Conservation (phyloP, 1,140 invertebrate species). For the Atta texana region DNA sequence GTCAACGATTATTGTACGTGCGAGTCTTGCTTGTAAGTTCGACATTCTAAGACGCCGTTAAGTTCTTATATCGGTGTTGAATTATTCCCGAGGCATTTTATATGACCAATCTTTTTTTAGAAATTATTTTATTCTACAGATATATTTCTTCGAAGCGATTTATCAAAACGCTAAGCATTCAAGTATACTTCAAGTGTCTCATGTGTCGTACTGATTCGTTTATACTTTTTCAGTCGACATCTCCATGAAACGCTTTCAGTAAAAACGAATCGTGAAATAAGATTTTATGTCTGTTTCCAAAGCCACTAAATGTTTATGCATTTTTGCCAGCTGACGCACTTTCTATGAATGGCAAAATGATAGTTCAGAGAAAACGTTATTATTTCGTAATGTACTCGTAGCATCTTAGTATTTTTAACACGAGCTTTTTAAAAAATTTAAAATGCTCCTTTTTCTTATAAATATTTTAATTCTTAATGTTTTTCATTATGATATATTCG, state of each 20-base stretch:
- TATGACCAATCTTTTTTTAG: not conserved
- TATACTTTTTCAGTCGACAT: not conserved
- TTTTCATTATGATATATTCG: too few relatives aligned
- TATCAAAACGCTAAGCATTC: not conserved
- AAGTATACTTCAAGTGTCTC: not conserved
- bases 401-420: not conserved
- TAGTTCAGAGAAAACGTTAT: not conserved
- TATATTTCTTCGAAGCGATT: not conserved
- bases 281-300: constrained; percentile 59
- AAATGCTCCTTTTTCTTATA: not conserved
- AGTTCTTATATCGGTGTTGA: not conserved
- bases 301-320: constrained; percentile 72
- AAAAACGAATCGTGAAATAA: constrained; percentile 33
- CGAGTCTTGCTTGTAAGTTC: constrained; percentile 19
- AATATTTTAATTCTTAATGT: not conserved
- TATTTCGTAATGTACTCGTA: not conserved
- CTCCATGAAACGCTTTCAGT: not conserved
- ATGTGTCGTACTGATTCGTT: not conserved
- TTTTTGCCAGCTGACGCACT: constrained; percentile 64
- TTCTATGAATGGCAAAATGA: constrained; percentile 8
- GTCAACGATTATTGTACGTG: not conserved
- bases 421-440: not conserved
- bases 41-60: constrained; percentile 18
- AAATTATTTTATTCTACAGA: constrained; percentile 2
- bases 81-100: constrained; percentile 4